Evolutionary conservation across 1,140 invertebrate species (phyloP).

Genomic region (Trichonephila clavipes): DNA sequence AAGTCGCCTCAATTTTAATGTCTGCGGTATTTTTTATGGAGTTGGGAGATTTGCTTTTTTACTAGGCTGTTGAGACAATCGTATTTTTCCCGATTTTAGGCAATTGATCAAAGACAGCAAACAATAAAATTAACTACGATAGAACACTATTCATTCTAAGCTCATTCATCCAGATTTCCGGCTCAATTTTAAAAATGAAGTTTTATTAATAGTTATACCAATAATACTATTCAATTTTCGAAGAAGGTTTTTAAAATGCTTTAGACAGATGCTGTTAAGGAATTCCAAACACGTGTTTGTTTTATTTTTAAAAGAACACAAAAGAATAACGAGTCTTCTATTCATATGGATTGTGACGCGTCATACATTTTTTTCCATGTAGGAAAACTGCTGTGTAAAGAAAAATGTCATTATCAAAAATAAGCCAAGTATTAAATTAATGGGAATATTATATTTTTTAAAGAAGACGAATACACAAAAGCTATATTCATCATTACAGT

Average conservation of each 20-base stretch:
- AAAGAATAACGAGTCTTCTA: too few species aligned
- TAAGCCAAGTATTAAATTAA: too few species aligned
- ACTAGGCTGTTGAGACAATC: background rate
- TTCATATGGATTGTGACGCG: too few species aligned
- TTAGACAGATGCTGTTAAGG: background rate
- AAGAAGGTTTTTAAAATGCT: background rate
- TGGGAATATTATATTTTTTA: too few species aligned
- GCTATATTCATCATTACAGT: too few species aligned
- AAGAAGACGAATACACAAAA: too few species aligned
- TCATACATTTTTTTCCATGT: too few species aligned
- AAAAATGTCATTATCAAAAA: too few species aligned
- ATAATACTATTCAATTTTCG: background rate
- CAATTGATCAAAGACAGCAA: constrained; percentile 16
- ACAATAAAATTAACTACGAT: constrained; percentile 2
- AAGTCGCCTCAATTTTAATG: constrained; percentile 57
- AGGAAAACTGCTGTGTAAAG: too few species aligned
- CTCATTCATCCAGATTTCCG: constrained; percentile 19
- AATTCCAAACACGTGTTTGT: too few species aligned
- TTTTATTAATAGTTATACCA: background rate
- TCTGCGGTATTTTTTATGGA: constrained; percentile 29
- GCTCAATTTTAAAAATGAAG: background rate
- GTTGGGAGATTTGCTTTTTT: constrained; percentile 19
- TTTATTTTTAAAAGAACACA: too few species aligned
- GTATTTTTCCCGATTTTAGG: constrained; percentile 10
- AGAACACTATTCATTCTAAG: background rate